phyloP scores from a whole-genome alignment of 2,113 vertebrate genomes.

The Daphoenositta chrysoptera region DNA sequence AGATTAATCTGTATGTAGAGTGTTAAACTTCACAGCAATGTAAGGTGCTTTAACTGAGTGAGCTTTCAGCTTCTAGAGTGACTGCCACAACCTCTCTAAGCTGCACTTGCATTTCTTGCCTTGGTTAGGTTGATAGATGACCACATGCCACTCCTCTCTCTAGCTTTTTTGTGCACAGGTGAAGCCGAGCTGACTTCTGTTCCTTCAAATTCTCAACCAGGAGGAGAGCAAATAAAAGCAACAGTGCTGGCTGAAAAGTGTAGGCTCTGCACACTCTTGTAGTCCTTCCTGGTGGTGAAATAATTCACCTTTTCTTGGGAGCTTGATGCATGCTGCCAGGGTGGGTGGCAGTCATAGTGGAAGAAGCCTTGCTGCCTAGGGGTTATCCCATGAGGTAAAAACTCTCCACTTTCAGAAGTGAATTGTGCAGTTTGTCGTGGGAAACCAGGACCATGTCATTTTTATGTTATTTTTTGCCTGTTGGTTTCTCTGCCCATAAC shows the following conservation, averaged over 20 bases:
- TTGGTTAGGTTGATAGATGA: neutral
- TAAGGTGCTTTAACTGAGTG: constrained; percentile 31
- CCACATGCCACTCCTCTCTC: neutral
- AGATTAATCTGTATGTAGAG: neutral
- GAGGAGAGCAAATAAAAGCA: neutral
- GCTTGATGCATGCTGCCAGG: neutral
- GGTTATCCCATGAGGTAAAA: neutral
- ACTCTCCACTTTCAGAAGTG: neutral
- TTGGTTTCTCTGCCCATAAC: constrained; percentile 19
- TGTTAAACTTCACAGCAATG: constrained; percentile 6
- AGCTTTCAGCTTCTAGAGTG: constrained; percentile 54
- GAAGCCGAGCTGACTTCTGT: neutral
- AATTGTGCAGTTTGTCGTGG: neutral
- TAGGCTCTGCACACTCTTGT: neutral
- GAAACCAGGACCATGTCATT: constrained; percentile 27
- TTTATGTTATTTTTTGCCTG: constrained; percentile 18
- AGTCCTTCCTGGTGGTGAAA: neutral
- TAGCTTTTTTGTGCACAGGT: neutral
- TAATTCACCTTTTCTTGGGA: neutral
- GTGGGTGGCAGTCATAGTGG: neutral
- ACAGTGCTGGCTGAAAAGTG: neutral
- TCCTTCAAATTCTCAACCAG: constrained; percentile 3
- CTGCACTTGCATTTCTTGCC: neutral
- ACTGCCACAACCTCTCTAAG: constrained; percentile 3
- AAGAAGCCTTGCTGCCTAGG: constrained; percentile 1